Base-by-base conservation (phyloP, 2,888 invertebrate genomes). In the Cerastis rubricosa region DNA sequence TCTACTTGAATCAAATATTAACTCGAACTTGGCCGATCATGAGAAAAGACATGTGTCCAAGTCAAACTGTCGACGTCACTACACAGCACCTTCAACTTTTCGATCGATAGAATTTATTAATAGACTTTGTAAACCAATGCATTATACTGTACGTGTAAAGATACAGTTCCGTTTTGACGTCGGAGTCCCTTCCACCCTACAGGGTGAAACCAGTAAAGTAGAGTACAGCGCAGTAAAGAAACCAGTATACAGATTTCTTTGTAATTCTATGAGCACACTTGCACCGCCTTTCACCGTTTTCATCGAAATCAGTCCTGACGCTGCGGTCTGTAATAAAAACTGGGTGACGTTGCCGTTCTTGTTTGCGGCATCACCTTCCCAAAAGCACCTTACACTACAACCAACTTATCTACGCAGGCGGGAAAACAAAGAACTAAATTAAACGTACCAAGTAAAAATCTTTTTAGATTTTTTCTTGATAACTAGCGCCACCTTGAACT, bases 71-170 rank as follows among this genome's bases (percentile, higher is more conserved):
- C 70, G 74, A n/a, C 45, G 45, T 49, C 40, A 40, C 14, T 6
- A 12, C 71, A 61, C 54, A 71, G 70, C 71, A 68, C 74, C 64
- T 66, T 54, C 61, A 4, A 69, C 29, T 57, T 63, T 17, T 17
- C 76, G 83, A 85, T 86, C 86, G 29, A 87, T 86, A 83, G 29
- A 64, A 72, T 57, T 61, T 65, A 82, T 83, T 74, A 73, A 83
- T 73, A 83, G 82, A 68, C 77, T 43, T 71, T 59, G 84, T 71
- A 66, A 76, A 72, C 57, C 29, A 69, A 72, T 81, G 85, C 72
- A 47, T 54, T 71, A 29, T 45, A 54, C 19, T 19, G 40, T 47
- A 47, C n/a, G 5, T 40, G 2, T 43, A n/a, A 43, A 43, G 63
- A 35, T 35, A 35, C 35, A 35, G 35, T 35, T 3, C 35, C 35